Evolutionary conservation across 2,113 vertebrate species (phyloP), one percentile per base, ranked within the genome.

Genomic region (Callaeas wilsoni): DNA sequence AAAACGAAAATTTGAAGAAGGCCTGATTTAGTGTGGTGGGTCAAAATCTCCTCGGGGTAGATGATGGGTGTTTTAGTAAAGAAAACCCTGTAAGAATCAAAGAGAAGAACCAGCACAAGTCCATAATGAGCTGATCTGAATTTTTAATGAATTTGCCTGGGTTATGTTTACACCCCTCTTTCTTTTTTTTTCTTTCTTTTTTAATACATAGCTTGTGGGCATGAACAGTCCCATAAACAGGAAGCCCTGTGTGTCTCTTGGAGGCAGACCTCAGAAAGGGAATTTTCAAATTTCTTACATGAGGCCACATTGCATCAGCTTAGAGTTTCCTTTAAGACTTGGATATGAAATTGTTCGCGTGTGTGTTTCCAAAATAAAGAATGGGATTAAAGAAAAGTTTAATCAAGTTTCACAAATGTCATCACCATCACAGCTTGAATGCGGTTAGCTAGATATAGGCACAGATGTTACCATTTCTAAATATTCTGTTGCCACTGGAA

Each of bases 381-480:
- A 79, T 21, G 42, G 55, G 78, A 90, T 83, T 95, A 95, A 92
- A 94, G 82, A 68, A 57, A 90, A 89, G 60, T 67, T 90, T 97
- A 94, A 96, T 95, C 68, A 84, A 81, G 68, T 86, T 90, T 86
- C 88, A 75, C 55, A 81, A 94, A 92, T 87, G 69, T 92, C 83
- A 89, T 88, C 88, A 84, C 64, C 44, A 75, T 88, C 76, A 71
- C 83, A 92, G 84, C 89, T 83, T 93, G 87, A 94, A 93, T 80
- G 65, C 0, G 16, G 93, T 89, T 94, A 95, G 80, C 84, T 78
- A 75, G 68, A 82, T 65, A 33, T 8, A 67, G 65, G 44, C 67
- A 84, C 90, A 90, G 79, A 96, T 92, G 75, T 88, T 90, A 52
- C 64, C 19, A 44, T 55, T 47, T 70, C 69, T 90, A 53, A 67